Conservation (phyloP, 2,113 vertebrate genomes). For the Sphaerodactylus townsendi region DNA sequence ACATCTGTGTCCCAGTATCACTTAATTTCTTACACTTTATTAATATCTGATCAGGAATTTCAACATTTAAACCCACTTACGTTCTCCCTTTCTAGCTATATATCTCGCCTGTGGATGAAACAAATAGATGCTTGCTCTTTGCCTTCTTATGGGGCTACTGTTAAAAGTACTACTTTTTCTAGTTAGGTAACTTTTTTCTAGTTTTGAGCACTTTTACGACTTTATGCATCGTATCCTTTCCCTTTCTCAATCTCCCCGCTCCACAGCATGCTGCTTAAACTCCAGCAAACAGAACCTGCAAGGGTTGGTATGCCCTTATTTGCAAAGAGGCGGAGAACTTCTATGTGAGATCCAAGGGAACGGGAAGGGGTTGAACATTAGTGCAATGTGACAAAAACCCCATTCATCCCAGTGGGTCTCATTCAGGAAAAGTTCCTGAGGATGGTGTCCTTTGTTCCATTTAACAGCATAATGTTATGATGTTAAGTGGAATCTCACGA, state of each 20-base stretch:
- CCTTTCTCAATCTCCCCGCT: background rate
- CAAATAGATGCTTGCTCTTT: background rate
- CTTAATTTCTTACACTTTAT: conserved; percentile 65
- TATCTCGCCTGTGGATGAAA: background rate
- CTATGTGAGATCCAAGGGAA: background rate
- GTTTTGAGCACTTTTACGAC: conserved; percentile 17
- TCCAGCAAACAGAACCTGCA: conserved; percentile 50
- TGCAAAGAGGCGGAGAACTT: background rate
- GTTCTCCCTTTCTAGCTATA: conserved; percentile 3
- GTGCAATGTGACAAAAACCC: background rate
- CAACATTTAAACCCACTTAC: conserved; percentile 44
- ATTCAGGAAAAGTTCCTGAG: background rate
- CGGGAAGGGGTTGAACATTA: background rate
- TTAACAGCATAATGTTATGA: background rate
- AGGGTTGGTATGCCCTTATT: conserved; percentile 46
- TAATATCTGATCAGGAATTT: conserved; percentile 49
- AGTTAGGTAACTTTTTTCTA: conserved; percentile 43
- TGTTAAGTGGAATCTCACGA: too few species aligned
- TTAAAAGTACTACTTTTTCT: conserved; percentile 8
- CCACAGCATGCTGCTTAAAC: background rate
- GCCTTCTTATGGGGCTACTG: background rate
- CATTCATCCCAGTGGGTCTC: background rate
- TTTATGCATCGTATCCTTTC: conserved; percentile 12
- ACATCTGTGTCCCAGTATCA: conserved; percentile 51
- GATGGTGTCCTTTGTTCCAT: background rate